Conservation (phyloP, 1,140 invertebrate genomes). For the Apis mellifera region Amel_HAv3.1 CM009945.2:5483001-5483500, state of each 20-base stretch:
- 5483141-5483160: neutral
- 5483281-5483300: neutral
- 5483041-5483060: slow-evolving; percentile 56
- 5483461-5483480: slow-evolving; percentile 78
- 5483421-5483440: slow-evolving; percentile 36
- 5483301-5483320: too few relatives aligned
- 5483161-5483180: neutral
- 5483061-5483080: neutral
- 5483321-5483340: neutral
- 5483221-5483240: slow-evolving; percentile 15
- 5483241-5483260: neutral
- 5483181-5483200: neutral
- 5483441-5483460: slow-evolving; percentile 72
- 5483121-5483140: too few relatives aligned
- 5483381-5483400: too few relatives aligned
- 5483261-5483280: neutral
- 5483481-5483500: slow-evolving; percentile 76
- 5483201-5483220: neutral
- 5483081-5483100: neutral
- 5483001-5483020: slow-evolving; percentile 76
- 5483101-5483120: too few relatives aligned
- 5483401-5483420: too few relatives aligned
- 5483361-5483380: neutral
- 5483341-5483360: slow-evolving; percentile 36
- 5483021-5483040: slow-evolving; percentile 72